A percentile compares a stretch with the other conserved stretches of the same genome.
Evolutionary conservation across 2,113 vertebrate species (phyloP).

Genomic region (Hystrix brachyura): DNA sequence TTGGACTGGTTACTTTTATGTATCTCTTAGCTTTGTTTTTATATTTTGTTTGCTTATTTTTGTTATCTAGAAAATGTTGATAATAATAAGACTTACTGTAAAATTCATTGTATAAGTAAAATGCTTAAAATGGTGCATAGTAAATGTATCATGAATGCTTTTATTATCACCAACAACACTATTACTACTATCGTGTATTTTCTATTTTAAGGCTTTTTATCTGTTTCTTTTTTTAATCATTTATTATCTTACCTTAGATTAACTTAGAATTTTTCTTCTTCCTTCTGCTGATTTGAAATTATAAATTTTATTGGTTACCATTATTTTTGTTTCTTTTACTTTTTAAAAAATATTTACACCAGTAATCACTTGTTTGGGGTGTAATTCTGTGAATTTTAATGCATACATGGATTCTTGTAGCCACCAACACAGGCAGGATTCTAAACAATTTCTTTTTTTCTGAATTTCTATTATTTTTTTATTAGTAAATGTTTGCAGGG

Average conservation of each 20-base stretch:
- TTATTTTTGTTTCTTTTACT: not conserved
- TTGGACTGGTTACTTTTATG: not conserved
- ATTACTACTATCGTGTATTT: not conserved
- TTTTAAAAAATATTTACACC: not conserved
- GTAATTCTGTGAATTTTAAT: not conserved
- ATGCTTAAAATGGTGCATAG: not conserved
- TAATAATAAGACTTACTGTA: not conserved
- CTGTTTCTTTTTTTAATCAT: not conserved
- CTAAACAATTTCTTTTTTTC: not conserved
- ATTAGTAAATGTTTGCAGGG: not conserved
- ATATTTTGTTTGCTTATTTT: not conserved
- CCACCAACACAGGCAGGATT: not conserved
- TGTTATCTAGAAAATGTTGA: not conserved
- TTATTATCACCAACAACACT: not conserved
- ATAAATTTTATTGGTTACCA: not conserved
- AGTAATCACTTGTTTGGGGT: not conserved
- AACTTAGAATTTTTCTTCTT: not conserved
- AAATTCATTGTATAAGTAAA: not conserved
- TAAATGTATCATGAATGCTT: not conserved
- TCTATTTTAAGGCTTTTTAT: not conserved
- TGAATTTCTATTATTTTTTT: not conserved
- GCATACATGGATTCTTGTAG: not conserved
- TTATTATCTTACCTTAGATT: not conserved
- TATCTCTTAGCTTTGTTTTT: not conserved
- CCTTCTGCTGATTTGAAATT: not conserved